phyloP scores from a whole-genome alignment of 2,797 vertebrate species.

The Tokudaia tokunoshimensis region DNA sequence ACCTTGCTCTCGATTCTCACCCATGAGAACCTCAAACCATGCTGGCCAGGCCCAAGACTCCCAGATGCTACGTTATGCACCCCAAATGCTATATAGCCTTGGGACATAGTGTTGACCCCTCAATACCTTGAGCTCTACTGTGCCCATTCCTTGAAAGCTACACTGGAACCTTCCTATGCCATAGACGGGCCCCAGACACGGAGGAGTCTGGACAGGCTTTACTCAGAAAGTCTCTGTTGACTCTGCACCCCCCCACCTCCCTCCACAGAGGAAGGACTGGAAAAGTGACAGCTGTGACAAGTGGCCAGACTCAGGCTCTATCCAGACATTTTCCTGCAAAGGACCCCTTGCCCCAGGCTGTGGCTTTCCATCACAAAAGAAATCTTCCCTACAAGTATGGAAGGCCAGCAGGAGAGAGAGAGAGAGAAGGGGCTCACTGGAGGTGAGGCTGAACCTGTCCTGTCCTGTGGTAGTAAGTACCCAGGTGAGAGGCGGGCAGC shows the following conservation, averaged over 20 bases:
- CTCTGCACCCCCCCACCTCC: neutral
- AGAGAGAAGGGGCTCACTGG: neutral
- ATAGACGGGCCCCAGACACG: neutral
- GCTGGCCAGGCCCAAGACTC: neutral
- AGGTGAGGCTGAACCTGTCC: neutral
- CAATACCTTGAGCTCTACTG: neutral
- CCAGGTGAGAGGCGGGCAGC: neutral
- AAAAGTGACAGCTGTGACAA: neutral
- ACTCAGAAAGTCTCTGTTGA: neutral
- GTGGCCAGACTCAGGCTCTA: neutral
- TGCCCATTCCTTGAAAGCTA: neutral
- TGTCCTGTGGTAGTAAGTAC: neutral
- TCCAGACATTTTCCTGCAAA: neutral
- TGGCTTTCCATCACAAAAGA: neutral
- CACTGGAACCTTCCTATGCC: neutral
- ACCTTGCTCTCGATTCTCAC: neutral
- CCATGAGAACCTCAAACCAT: neutral
- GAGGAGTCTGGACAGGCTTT: neutral
- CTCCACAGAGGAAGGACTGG: neutral
- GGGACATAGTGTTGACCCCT: neutral
- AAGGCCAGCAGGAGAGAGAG: neutral
- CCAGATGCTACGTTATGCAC: neutral
- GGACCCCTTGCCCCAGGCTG: neutral
- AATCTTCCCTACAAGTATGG: neutral
- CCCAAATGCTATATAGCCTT: neutral